These are phyloP conservation scores for Trinectes maculatus DNA, from an alignment of 2,113 vertebrate species.

Conservation along the genomic window DNA sequence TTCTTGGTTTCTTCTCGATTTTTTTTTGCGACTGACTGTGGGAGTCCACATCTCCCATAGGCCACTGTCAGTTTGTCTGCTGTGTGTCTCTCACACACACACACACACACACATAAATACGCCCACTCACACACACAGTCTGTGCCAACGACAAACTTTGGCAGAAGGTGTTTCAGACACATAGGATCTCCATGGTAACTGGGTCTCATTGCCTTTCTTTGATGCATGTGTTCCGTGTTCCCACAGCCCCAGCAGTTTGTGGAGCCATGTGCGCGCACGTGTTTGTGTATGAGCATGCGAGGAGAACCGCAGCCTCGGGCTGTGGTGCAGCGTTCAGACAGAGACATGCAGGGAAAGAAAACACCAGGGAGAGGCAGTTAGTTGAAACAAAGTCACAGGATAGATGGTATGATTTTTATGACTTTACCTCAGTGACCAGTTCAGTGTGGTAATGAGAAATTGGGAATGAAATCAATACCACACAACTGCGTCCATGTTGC, in stretches of 20 bases:
- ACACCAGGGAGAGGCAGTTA: slow-evolving; percentile 29
- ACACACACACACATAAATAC: slow-evolving; percentile 12
- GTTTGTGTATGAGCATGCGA: slow-evolving; percentile 37
- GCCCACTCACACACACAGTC: slow-evolving; percentile 12
- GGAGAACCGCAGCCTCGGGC: slow-evolving; percentile 46
- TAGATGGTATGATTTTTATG: slow-evolving; percentile 15
- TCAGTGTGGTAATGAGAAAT: not conserved
- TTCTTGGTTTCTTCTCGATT: not conserved
- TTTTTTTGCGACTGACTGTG: slow-evolving; percentile 9
- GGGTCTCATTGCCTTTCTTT: slow-evolving; percentile 36
- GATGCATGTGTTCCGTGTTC: slow-evolving; percentile 44
- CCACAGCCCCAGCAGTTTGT: slow-evolving; percentile 16
- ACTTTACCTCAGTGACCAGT: not conserved
- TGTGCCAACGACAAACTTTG: slow-evolving; percentile 37
- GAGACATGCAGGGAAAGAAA: slow-evolving; percentile 7
- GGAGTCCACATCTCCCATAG: slow-evolving; percentile 12
- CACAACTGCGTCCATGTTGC: not conserved
- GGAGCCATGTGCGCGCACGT: not conserved
- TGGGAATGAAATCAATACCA: not conserved
- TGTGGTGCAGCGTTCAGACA: slow-evolving; percentile 35
- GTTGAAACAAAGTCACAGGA: slow-evolving; percentile 22
- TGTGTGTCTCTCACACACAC: slow-evolving; percentile 14
- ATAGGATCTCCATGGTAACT: slow-evolving; percentile 67
- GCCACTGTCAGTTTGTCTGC: slow-evolving; percentile 23
- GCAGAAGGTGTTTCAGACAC: slow-evolving; percentile 45